A percentile compares a stretch with the other conserved stretches of the same genome.
These are phyloP conservation scores for Agraylea sexmaculata DNA, from an alignment of 1,140 invertebrate genomes.

Conservation along the genomic window DNA sequence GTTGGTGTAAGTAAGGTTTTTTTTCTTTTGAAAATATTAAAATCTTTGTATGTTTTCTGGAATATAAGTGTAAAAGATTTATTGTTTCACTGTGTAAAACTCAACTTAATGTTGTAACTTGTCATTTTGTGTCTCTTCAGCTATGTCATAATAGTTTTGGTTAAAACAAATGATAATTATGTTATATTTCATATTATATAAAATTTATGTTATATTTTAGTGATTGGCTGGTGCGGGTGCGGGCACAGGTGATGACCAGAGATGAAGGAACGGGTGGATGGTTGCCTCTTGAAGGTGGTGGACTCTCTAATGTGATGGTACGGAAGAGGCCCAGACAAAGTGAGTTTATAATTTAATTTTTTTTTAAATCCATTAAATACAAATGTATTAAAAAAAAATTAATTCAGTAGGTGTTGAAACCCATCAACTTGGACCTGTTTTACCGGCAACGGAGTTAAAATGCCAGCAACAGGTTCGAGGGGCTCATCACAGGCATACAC, in stretches of 20 bases:
- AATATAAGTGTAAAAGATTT: neutral
- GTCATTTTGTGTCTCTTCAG: neutral
- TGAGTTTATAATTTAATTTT: slow-evolving; percentile 12
- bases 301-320: slow-evolving; percentile 84
- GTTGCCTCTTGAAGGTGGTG: slow-evolving; percentile 87
- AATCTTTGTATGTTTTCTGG: neutral
- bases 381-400: too few relatives aligned
- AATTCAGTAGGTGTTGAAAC: too few relatives aligned
- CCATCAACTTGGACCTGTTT: too few relatives aligned
- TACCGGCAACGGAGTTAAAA: too few relatives aligned
- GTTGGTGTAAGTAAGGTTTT: too few relatives aligned
- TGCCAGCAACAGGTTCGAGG: too few relatives aligned
- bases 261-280: slow-evolving; percentile 94
- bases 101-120: neutral
- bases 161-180: neutral
- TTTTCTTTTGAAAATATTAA: too few relatives aligned
- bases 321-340: slow-evolving; percentile 36
- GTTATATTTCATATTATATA: slow-evolving; percentile 3
- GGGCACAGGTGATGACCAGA: slow-evolving; percentile 95
- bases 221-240: slow-evolving; percentile 89
- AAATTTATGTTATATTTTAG: slow-evolving; percentile 44
- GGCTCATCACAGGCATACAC: too few relatives aligned
- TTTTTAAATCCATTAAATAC: too few relatives aligned
- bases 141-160: neutral
- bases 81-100: neutral